Evolutionary conservation across 2,113 vertebrate genomes (phyloP), one percentile per base, ranked within the genome.

Genomic region (Zingel zingel): DNA sequence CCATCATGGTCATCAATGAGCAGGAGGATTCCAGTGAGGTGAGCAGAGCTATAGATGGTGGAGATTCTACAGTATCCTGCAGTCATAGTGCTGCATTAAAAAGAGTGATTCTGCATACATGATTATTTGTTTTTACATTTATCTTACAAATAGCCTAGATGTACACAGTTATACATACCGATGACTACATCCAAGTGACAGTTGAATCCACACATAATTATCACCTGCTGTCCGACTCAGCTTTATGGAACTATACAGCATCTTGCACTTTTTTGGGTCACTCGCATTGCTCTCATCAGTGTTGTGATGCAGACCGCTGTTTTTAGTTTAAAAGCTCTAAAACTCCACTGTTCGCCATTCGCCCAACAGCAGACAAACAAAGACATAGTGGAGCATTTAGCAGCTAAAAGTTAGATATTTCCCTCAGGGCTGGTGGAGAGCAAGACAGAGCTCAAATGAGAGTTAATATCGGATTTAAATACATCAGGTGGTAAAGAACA

Each of bases 21-120:
- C 98, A 99, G 85, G 98, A 99, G 90, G 98, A 99, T 81, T 99
- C 98, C 58, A 99, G 97, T 0, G 98, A 99, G 98, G 98, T 99
- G 86, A 95, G 95, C 27, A 30, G 13, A 56, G 36, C n/a, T 14
- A 2, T 4, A 61, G 57, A 48, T 39, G 13, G 3, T n/a, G 11
- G 16, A 59, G 14, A 3, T 21, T 56, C 15, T 19, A 27, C 9
- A 43, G 39, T 43, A 43, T 43, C 9, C 39, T 6, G 16, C n/a
- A 30, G 39, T 30, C 13, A 11, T 43, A 43, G 39, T 2, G 39
- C 3, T 43, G 43, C 14, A 43, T 21, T 2, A n/a, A 30, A n/a
- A 30, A 43, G 13, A 10, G 30, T 2, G 6, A 5, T 54, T 53
- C 19, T 69, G 27, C 27, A 18, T 2, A 8, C 62, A 27, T 10